Base-by-base conservation (phyloP, 2,888 invertebrate genomes). In the Trichogramma evanescens region DNA sequence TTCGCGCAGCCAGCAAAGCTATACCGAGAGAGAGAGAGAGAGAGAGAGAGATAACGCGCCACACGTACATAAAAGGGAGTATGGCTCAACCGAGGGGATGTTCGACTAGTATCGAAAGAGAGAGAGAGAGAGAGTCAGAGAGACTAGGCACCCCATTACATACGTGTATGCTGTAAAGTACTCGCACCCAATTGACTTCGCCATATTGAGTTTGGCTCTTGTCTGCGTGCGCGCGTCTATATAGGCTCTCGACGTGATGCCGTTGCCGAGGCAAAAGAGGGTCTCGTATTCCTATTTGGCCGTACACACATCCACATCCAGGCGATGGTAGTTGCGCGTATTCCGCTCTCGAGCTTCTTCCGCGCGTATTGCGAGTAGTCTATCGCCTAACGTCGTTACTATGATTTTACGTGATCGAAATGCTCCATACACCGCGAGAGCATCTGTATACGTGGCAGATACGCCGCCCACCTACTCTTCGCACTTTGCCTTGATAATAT, bases 171-270 rank as follows among this genome's bases (percentile, higher is more conserved):
- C 45, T 48, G n/a, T 50, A 59, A 71, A 73, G 72, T 71, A 70
- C 71, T 69, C 70, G 69, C 70, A 68, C 70, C 73, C 74, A 73
- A 76, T 74, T 76, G 75, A 75, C 75, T 75, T 68, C 70, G 72
- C 75, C 74, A 74, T 75, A 76, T 76, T 75, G 75, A 76, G 69
- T 75, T 76, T 74, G 71, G 71, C 74, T 74, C 72, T 75, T 50
- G 13, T 48, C 48, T n/a, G 6, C 6, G 10, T n/a, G 6, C 9
- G 9, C 46, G 9, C 46, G 9, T 10, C 10, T 10, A n/a, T 46
- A 13, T 13, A 13, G 10, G 48, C 10, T 10, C 48, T 5, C 70
- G 70, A 74, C 26, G 26, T 26, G 26, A 68, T 65, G 67, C 26
- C 26, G 26, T 26, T 26, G 26, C 26, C 26, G 26, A 26, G 26